Base-by-base conservation (phyloP, 2,113 vertebrate species). In the Notothenia rossii region DNA sequence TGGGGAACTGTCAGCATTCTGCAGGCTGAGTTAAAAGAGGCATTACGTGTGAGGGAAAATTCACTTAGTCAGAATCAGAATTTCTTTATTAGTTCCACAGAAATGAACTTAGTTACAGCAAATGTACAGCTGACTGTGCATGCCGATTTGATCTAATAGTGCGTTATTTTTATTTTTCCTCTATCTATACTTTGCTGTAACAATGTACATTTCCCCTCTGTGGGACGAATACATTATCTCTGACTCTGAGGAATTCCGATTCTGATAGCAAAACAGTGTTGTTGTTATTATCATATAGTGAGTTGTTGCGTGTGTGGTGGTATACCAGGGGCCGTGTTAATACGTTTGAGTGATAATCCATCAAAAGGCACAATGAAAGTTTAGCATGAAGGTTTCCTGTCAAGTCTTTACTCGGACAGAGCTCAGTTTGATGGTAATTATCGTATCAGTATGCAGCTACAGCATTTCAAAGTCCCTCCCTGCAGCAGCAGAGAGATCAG, bases 401-500 rank as follows among this genome's bases (percentile, higher is more conserved):
- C 33, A 18, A 54, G 48, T 36, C 18, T 75, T 69, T 15, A n/a
- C 49, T 50, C 6, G 0, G 36, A 61, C 5, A 60, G 55, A 79
- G 45, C 69, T 54, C 17, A n/a, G 55, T 73, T 64, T 77, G 56
- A 72, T 84, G 45, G 18, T 55, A 66, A 81, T 79, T 67, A 82
- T 84, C 62, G 62, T 50, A 81, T 81, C 78, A 77, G 63, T 46
- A 77, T 36, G 49, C 29, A 46, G 71, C 61, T 43, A 22, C 50
- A 72, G 48, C 61, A n/a, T 77, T 78, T 66, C 22, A 60, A 25
- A 64, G 46, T 53, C 53, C 61, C 54, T 65, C 62, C 69, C 66
- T 54, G 71, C 54, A 72, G 53, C 83, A 54, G 74, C 4, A 45
- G 56, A 55, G 10, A 79, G 81, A 86, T 84, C 79, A 69, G 53